These are phyloP conservation scores for Tretioscincus oriximinensis DNA, from an alignment of 2,113 vertebrate genomes.

Conservation along the genomic window DNA sequence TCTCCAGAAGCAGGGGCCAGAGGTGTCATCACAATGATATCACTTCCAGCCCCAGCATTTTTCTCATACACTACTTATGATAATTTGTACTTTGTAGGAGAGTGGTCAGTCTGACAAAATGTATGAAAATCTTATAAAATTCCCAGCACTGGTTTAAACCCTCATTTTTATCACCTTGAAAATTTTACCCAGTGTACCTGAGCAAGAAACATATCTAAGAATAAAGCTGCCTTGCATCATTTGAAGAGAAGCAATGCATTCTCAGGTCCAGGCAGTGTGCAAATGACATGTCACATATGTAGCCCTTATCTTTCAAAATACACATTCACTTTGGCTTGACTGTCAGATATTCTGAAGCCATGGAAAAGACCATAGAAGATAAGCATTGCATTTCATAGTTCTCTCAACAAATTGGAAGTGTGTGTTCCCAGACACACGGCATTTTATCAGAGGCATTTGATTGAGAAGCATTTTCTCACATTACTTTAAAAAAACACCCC, in stretches of 20 bases:
- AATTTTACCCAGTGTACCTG: constrained; percentile 14
- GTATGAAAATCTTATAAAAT: no score
- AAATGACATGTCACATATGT: constrained; percentile 14
- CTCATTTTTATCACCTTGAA: constrained; percentile 32
- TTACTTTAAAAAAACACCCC: no score
- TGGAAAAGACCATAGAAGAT: constrained; percentile 58
- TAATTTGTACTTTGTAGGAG: no score
- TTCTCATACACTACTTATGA: no score
- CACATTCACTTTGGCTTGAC: constrained; percentile 45
- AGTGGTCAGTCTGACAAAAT: no score
- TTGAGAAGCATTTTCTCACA: constrained; percentile 37
- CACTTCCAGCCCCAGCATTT: no score
- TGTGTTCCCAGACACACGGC: not conserved
- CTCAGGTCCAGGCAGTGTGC: not conserved
- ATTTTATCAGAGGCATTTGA: constrained; percentile 42
- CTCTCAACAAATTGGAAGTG: constrained; percentile 13
- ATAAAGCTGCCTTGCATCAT: not conserved
- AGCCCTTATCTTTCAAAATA: constrained; percentile 50
- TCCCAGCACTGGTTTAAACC: not conserved
- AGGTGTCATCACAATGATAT: no score
- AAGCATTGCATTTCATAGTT: constrained; percentile 51
- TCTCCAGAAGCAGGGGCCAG: no score
- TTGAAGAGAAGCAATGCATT: not conserved
- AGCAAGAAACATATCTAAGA: constrained; percentile 39
- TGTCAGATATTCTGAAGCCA: constrained; percentile 50